Conservation (phyloP, 2,797 vertebrate genomes). For the Coranthus polyacanthus region DNA sequence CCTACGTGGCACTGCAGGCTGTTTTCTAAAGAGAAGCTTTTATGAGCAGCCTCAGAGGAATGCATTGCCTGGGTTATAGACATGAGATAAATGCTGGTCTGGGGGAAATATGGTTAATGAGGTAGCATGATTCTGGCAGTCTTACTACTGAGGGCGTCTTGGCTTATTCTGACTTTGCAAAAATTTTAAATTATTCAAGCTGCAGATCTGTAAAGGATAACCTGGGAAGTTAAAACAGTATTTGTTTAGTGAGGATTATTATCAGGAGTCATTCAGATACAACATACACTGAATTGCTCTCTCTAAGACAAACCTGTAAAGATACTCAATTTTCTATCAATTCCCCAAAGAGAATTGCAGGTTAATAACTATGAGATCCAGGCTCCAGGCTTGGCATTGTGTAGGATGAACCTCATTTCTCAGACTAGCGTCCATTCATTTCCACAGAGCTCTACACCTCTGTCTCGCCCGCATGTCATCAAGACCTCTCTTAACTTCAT, state of each 20-base stretch:
- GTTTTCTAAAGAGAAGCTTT: conserved; percentile 60
- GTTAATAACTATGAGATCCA: conserved; percentile 52
- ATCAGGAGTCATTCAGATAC: conserved; percentile 6
- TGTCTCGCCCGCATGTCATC: conserved; percentile 55
- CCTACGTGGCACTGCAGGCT: conserved; percentile 39
- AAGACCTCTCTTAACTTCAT: conserved; percentile 72
- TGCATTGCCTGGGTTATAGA: conserved; percentile 24
- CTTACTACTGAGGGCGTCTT: conserved; percentile 28
- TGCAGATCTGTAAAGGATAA: conserved; percentile 18
- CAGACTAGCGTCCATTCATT: conserved; percentile 34
- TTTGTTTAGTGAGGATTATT: conserved; percentile 6
- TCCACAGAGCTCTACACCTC: conserved; percentile 29
- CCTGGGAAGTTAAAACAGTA: neutral
- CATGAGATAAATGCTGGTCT: conserved; percentile 48
- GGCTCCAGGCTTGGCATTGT: conserved; percentile 43
- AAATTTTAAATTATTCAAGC: conserved; percentile 9
- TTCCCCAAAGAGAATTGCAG: conserved; percentile 45
- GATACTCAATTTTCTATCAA: neutral
- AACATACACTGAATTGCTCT: neutral
- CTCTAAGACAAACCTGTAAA: conserved; percentile 7
- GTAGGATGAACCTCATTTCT: conserved; percentile 47
- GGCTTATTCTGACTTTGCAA: neutral
- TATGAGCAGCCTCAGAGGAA: conserved; percentile 46
- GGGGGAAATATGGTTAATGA: conserved; percentile 66
- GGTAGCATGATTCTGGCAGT: conserved; percentile 52